These are phyloP conservation scores for Galeopterus variegatus DNA, from an alignment of 2,113 vertebrate genomes.

Conservation along the genomic window DNA sequence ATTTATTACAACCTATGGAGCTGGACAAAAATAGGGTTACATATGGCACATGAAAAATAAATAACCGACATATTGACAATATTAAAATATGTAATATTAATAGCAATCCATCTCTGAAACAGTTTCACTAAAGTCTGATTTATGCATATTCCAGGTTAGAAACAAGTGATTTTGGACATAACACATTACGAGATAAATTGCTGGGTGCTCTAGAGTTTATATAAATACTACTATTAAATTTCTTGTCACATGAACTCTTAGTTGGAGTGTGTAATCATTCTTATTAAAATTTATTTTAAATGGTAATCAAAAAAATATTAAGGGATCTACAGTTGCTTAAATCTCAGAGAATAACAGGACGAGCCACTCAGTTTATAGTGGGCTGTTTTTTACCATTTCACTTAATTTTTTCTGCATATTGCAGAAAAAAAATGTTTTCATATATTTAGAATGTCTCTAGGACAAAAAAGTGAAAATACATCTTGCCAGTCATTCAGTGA, in stretches of 20 bases:
- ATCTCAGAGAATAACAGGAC: neutral
- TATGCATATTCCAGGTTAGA: slow-evolving; percentile 6
- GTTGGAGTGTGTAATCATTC: slow-evolving; percentile 10
- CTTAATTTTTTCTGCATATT: slow-evolving; percentile 65
- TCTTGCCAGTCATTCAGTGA: slow-evolving; percentile 69
- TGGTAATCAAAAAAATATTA: slow-evolving; percentile 24
- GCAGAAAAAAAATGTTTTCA: slow-evolving; percentile 45
- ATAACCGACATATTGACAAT: neutral
- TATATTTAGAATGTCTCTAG: slow-evolving; percentile 44
- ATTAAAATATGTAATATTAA: slow-evolving; percentile 28
- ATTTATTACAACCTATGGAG: neutral
- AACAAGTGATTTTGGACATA: slow-evolving; percentile 45
- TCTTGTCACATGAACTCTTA: neutral
- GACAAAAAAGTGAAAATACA: slow-evolving; percentile 53
- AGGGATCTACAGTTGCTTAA: neutral
- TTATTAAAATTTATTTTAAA: slow-evolving; percentile 60
- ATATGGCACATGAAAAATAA: neutral
- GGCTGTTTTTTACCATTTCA: slow-evolving; percentile 52
- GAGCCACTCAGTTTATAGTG: neutral
- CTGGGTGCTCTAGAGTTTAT: neutral
- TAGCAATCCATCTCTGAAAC: neutral
- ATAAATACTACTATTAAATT: neutral
- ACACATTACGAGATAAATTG: neutral
- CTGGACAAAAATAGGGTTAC: neutral
- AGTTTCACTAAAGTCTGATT: slow-evolving; percentile 17